Evolutionary conservation across 2,888 invertebrate species (phyloP), one percentile per base, ranked within the genome.

Genomic region (Mylabris sibirica): DNA sequence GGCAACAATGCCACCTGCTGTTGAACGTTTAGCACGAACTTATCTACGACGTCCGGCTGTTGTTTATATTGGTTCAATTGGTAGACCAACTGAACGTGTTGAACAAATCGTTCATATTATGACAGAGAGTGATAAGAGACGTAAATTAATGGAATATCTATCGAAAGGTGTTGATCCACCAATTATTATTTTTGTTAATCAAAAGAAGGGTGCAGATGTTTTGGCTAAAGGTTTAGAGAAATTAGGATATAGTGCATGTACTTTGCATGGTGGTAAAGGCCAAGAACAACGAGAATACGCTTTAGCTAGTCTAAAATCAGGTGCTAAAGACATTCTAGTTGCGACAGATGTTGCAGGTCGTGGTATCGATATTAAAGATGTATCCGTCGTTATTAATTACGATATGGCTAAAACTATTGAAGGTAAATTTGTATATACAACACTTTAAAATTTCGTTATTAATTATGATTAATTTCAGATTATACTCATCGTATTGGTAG

Each of bases 341-440:
- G 99, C 99, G 0, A 99, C 99, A 0, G 99, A 99, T 85, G 99
- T 99, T 0, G 99, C 99, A 76, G 99, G 99, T 77, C 94, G 99
- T 90, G 99, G 99, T 95, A 99, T 99, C 76, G 99, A 99, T 83
- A 99, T 99, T 83, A 99, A 99, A 84, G 99, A 99, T 84, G 99
- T 99, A 2, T 97, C 98, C 8, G 89, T 99, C 86, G 99, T 99
- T 72, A 96, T 99, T 79, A 99, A 99, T 85, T 99, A 99, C 80
- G 99, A 99, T 83, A 99, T 99, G 99, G 98, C 99, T 0, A 99
- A 99, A 85, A 92, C 93, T 20, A 99, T 99, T 80, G 99, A 99
- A 89, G 92, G 91, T 90, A 83, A 77, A 68, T 63, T 60, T 34
- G 5, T 49, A 30, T 65, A 57, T 30, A 60, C 1, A 20, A 35